Evolutionary conservation across 2,888 invertebrate genomes (phyloP).

Genomic region (Tetheella fluctuosa): DNA sequence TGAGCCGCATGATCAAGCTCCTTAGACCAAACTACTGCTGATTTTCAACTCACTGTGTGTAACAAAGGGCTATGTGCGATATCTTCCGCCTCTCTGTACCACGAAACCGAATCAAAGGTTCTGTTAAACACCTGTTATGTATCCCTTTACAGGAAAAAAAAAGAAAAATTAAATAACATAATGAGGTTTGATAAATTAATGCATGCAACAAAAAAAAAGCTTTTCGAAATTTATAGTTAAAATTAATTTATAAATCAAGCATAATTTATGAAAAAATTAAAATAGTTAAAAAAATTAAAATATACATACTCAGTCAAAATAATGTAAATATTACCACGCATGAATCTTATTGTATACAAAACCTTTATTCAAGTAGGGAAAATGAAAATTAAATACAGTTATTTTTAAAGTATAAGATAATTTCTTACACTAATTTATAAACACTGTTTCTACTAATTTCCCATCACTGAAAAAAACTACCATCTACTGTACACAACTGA

Average conservation of each 20-base stretch:
- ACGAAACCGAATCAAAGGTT: constrained; percentile 52
- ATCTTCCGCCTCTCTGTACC: constrained; percentile 47
- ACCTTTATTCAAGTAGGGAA: neutral
- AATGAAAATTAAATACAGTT: too few relatives aligned
- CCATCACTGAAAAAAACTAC: neutral
- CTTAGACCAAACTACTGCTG: constrained; percentile 27
- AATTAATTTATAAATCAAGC: neutral
- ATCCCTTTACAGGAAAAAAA: constrained; percentile 57
- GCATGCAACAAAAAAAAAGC: neutral
- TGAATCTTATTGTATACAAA: neutral
- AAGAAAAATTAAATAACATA: constrained; percentile 12
- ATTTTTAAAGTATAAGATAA: too few relatives aligned
- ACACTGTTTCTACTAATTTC: neutral
- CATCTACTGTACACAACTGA: neutral
- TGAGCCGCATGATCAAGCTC: constrained; percentile 23
- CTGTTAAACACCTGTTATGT: constrained; percentile 56
- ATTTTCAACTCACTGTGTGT: constrained; percentile 46
- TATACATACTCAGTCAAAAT: neutral
- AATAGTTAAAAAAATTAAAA: neutral
- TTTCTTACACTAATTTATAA: too few relatives aligned
- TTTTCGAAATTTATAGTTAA: neutral
- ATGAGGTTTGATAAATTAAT: neutral
- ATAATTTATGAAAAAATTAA: neutral
- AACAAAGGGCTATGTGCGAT: constrained; percentile 37
- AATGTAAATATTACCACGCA: neutral